Conservation (phyloP, 2,888 invertebrate species). For the Mythimna ferrago region DNA sequence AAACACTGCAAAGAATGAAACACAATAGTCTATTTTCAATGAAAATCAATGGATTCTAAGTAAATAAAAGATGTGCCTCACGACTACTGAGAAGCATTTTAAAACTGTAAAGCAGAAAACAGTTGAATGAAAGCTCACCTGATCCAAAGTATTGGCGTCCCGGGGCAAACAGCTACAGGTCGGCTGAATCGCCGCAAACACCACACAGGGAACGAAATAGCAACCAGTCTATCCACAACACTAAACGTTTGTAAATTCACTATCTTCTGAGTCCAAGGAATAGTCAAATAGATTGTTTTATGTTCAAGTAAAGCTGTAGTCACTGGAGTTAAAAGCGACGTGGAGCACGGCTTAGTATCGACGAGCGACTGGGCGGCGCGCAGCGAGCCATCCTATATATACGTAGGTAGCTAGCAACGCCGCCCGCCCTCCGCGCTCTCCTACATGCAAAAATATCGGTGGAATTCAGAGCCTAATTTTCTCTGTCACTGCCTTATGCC, state of each 20-base stretch:
- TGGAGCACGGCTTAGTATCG: slow-evolving; percentile 71
- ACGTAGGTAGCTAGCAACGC: slow-evolving; percentile 74
- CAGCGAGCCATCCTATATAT: slow-evolving; percentile 83
- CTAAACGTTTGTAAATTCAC: slow-evolving; percentile 71
- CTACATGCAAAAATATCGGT: slow-evolving; percentile 87
- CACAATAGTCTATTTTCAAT: not conserved
- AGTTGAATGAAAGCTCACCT: slow-evolving; percentile 68
- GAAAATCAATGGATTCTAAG: slow-evolving; percentile 30
- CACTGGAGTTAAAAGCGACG: slow-evolving; percentile 63
- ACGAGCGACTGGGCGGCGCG: slow-evolving; percentile 86
- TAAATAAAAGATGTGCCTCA: slow-evolving; percentile 36
- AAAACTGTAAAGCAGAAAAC: slow-evolving; percentile 41
- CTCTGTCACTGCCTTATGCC: slow-evolving; percentile 86
- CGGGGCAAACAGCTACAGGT: slow-evolving; percentile 60
- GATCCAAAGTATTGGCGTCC: slow-evolving; percentile 63
- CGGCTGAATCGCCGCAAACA: slow-evolving; percentile 62
- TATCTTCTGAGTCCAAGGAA: slow-evolving; percentile 66
- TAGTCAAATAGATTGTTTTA: slow-evolving; percentile 52
- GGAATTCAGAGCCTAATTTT: slow-evolving; percentile 89
- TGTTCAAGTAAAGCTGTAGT: slow-evolving; percentile 49
- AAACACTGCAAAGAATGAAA: slow-evolving; percentile 16
- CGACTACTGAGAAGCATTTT: slow-evolving; percentile 15
- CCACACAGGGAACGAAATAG: slow-evolving; percentile 64
- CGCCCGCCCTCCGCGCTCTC: slow-evolving; percentile 84
- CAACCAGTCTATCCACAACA: slow-evolving; percentile 74